phyloP scores from a whole-genome alignment of 2,113 vertebrate genomes.

The Saguinus imperator region DNA sequence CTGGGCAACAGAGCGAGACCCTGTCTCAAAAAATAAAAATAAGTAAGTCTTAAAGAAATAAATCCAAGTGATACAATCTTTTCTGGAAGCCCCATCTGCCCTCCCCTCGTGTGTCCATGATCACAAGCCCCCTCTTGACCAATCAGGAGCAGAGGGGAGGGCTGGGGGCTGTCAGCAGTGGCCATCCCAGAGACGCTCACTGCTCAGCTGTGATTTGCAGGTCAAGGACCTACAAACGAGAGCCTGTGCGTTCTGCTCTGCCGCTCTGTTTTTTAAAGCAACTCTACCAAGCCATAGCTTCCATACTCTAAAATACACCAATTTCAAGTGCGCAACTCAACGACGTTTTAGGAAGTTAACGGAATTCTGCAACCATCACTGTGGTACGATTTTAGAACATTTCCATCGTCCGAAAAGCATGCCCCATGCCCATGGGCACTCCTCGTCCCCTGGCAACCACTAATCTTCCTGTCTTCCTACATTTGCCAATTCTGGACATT shows the following conservation, averaged over 20 bases:
- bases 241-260: not conserved
- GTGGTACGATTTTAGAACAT: rapidly evolving
- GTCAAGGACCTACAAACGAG: not conserved
- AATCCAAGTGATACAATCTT: not conserved
- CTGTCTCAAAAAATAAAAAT: too few relatives aligned
- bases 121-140: not conserved
- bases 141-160: not conserved
- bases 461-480: not conserved
- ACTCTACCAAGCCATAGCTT: not conserved
- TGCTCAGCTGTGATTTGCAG: rapidly evolving
- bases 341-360: not conserved
- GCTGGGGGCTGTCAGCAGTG: too few relatives aligned
- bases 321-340: rapidly evolving
- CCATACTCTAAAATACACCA: not conserved
- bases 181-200: not conserved
- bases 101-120: not conserved
- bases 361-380: not conserved
- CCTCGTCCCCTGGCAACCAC: not conserved
- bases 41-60: not conserved
- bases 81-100: not conserved
- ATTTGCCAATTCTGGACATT: not conserved
- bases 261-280: not conserved
- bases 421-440: not conserved
- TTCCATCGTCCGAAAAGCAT: not conserved
- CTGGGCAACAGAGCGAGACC: too few relatives aligned